Evolutionary conservation across 2,113 vertebrate genomes (phyloP).

Genomic region (Strix aluco): DNA sequence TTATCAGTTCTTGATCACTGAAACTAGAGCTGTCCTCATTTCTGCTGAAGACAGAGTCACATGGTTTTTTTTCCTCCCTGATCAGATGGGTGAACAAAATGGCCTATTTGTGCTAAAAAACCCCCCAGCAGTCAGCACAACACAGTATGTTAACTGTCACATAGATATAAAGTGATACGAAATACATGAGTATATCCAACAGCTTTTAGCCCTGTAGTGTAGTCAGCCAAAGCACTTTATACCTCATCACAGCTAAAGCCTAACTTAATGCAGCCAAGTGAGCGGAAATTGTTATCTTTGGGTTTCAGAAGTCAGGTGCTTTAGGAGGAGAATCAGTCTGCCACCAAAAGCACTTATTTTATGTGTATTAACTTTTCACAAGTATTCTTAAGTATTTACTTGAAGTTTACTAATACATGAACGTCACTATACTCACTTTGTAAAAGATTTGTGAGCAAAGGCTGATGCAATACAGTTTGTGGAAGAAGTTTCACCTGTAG

Average conservation of each 20-base stretch:
- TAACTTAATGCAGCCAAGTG: background rate
- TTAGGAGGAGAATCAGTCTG: background rate
- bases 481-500: background rate
- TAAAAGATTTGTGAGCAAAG: background rate
- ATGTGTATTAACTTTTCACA: background rate
- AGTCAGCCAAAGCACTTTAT: background rate
- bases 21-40: background rate
- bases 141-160: background rate
- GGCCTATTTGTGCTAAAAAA: background rate
- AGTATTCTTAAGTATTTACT: background rate
- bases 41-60: background rate
- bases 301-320: background rate
- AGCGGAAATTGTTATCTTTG: background rate
- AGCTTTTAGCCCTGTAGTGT: background rate
- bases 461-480: background rate
- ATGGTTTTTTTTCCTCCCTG: background rate
- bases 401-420: background rate
- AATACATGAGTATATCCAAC: background rate
- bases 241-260: background rate
- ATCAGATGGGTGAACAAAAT: fast-evolving
- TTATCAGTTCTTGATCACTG: background rate
- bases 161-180: background rate
- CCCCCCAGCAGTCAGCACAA: background rate
- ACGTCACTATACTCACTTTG: background rate
- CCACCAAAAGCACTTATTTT: background rate